Evolutionary conservation across 2,888 invertebrate genomes (phyloP).

Genomic region (Lasioglossum vierecki): DNA sequence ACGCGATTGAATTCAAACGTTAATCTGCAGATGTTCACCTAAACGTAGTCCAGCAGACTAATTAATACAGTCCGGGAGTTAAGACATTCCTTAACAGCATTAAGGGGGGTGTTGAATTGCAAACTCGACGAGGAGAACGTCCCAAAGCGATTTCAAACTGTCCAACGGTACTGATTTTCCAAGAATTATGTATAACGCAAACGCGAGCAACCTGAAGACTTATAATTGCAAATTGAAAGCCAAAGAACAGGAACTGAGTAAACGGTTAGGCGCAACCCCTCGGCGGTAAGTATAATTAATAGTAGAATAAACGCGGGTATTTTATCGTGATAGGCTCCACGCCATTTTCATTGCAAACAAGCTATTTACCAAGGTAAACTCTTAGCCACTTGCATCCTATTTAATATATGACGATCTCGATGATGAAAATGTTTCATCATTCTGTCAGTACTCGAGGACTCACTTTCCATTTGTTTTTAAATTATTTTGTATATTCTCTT

Average conservation of each 20-base stretch:
- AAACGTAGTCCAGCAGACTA: not conserved
- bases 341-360: not conserved
- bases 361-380: not conserved
- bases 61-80: not conserved
- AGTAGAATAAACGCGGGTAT: not conserved
- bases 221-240: constrained; percentile 10
- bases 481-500: too few species aligned
- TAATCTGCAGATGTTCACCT: not conserved
- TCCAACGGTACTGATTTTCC: not conserved
- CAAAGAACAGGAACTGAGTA: constrained; percentile 12
- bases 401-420: not conserved
- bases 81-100: not conserved
- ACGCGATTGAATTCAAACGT: not conserved
- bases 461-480: not conserved
- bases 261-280: constrained; percentile 5
- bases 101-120: not conserved
- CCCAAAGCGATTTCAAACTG: not conserved
- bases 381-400: not conserved
- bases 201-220: not conserved
- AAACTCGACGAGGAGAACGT: not conserved
- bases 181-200: not conserved
- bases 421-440: not conserved
- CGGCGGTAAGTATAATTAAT: not conserved
- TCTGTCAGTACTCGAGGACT: not conserved
- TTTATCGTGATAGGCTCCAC: not conserved